A percentile compares a stretch with the other conserved stretches of the same genome.
These are phyloP conservation scores for Tupaia tana DNA, from an alignment of 2,113 vertebrate genomes.

Conservation along the genomic window DNA sequence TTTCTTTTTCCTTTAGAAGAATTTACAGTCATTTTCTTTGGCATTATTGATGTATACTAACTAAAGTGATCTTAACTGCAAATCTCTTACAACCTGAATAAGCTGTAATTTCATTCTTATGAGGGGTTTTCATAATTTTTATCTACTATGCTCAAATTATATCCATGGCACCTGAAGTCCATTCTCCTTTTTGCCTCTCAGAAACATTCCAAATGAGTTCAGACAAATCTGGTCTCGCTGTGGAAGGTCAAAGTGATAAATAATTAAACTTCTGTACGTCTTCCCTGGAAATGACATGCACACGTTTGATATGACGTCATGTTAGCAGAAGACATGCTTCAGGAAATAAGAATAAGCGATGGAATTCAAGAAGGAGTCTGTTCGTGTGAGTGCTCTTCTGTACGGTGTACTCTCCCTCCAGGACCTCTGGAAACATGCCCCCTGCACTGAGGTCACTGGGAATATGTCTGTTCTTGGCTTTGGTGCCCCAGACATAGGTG, in stretches of 20 bases:
- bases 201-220: not conserved
- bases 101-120: not conserved
- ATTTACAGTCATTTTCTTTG: not conserved
- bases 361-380: not conserved
- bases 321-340: not conserved
- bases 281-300: not conserved
- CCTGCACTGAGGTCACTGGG: rapidly evolving
- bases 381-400: not conserved
- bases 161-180: not conserved
- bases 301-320: not conserved
- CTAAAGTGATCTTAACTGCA: not conserved
- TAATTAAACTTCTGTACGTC: not conserved
- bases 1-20: conserved; percentile 3
- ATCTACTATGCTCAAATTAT: not conserved
- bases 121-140: not conserved
- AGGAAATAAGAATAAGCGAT: not conserved
- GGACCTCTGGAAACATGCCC: not conserved
- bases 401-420: rapidly evolving
- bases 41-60: not conserved
- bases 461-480: too few relatives aligned
- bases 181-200: not conserved
- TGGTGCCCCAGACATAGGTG: not conserved
- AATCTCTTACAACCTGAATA: not conserved
- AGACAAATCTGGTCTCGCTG: not conserved
- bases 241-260: not conserved